A percentile compares a stretch with the other conserved stretches of the same genome.
Conservation (phyloP, 2,888 invertebrate genomes). For the Cephus rjabovi region DNA sequence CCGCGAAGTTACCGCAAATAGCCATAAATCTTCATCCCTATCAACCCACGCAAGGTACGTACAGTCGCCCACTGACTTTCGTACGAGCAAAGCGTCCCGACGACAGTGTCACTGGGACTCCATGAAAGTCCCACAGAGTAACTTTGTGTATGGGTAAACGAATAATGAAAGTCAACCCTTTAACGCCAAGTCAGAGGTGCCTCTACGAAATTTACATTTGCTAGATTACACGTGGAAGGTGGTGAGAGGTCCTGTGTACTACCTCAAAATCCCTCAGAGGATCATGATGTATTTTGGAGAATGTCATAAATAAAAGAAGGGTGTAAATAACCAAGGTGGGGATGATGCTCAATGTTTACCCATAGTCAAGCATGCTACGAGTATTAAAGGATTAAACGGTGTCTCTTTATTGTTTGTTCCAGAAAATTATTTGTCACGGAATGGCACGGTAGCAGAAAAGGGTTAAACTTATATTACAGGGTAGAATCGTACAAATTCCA, state of each 20-base stretch:
- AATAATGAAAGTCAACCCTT: background rate
- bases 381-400: background rate
- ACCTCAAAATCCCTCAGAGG: background rate
- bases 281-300: background rate
- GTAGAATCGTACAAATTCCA: background rate
- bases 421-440: background rate
- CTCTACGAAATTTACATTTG: background rate
- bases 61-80: background rate
- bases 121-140: background rate
- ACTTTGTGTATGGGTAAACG: background rate
- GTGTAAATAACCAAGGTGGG: background rate
- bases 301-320: background rate
- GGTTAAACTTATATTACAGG: background rate
- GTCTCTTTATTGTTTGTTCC: background rate
- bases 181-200: background rate
- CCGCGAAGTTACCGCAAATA: slow-evolving; percentile 49
- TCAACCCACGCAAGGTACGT: slow-evolving; percentile 5
- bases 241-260: background rate
- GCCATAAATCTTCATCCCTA: slow-evolving; percentile 44
- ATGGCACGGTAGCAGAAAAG: background rate
- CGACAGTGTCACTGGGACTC: background rate
- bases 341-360: background rate
- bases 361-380: background rate
- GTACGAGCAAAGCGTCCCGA: background rate
- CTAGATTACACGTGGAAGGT: background rate